phyloP scores from a whole-genome alignment of 2,888 invertebrate species.

The Geotrupes spiniger region DNA sequence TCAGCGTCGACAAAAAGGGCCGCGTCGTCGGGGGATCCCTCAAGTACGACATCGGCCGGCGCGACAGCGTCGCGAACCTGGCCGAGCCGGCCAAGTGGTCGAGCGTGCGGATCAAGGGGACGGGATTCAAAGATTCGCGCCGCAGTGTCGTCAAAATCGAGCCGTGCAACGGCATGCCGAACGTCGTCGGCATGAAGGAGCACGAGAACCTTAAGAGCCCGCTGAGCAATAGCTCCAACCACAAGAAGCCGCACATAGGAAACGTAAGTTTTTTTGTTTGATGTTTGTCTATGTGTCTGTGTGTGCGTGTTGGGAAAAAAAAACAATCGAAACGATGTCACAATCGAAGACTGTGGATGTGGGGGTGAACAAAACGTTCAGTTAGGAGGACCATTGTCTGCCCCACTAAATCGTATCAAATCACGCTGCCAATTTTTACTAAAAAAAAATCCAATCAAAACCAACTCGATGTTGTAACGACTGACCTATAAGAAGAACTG shows the following conservation, averaged over 20 bases:
- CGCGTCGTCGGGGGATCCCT: conserved; percentile 42
- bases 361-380: too few species aligned
- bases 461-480: too few species aligned
- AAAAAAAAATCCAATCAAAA: too few species aligned
- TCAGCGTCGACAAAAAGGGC: conserved; percentile 27
- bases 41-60: conserved; percentile 45
- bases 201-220: conserved; percentile 43
- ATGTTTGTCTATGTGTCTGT: conserved; percentile 4
- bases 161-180: conserved; percentile 59
- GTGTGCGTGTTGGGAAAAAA: conserved; percentile 2
- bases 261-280: conserved; percentile 42
- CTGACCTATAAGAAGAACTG: too few species aligned
- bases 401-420: too few species aligned
- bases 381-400: too few species aligned
- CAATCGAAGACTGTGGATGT: too few species aligned
- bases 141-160: conserved; percentile 63
- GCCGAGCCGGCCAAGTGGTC: conserved; percentile 59
- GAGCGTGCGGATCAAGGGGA: conserved; percentile 63
- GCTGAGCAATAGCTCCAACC: conserved; percentile 26
- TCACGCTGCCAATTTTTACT: too few species aligned
- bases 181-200: conserved; percentile 36
- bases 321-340: not conserved
- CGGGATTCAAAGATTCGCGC: conserved; percentile 61
- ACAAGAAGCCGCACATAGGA: conserved; percentile 45
- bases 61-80: conserved; percentile 42